Percentiles rank a stretch among this genome's conserved stretches.
Evolutionary conservation across 2,113 vertebrate genomes (phyloP).

Genomic region (Sciurus niger): DNA sequence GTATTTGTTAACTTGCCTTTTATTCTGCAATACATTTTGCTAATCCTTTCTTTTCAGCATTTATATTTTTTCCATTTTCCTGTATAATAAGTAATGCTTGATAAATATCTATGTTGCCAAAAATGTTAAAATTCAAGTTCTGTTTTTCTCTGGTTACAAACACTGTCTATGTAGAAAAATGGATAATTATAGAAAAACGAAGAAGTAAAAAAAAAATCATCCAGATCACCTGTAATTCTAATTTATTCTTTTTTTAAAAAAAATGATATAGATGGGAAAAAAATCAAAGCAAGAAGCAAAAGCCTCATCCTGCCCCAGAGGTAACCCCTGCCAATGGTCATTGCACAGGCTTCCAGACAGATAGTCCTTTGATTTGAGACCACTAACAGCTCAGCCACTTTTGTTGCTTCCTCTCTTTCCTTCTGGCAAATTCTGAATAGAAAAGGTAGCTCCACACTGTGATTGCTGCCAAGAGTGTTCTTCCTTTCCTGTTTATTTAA

Average conservation of each 20-base stretch:
- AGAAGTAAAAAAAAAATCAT: background rate
- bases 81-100: background rate
- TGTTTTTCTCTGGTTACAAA: background rate
- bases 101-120: constrained; percentile 14
- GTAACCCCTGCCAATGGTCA: background rate
- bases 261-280: background rate
- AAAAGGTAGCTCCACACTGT: background rate
- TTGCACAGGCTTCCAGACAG: background rate
- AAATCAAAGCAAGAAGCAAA: constrained; percentile 15
- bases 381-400: background rate
- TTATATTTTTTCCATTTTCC: background rate
- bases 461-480: background rate
- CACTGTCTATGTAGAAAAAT: background rate
- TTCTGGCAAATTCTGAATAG: background rate
- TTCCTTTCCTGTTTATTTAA: constrained; percentile 68
- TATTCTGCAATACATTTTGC: background rate
- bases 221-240: background rate
- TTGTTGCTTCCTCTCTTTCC: background rate
- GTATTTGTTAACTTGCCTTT: background rate
- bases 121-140: constrained; percentile 24
- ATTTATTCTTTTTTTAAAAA: constrained; percentile 3
- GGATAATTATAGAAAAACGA: background rate
- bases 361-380: background rate
- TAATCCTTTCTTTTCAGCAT: constrained; percentile 1
- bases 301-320: background rate